Percentiles rank a stretch among this genome's conserved stretches.
Evolutionary conservation across 1,140 invertebrate genomes (phyloP).

Genomic region (Pseudomyrmex concolor): DNA sequence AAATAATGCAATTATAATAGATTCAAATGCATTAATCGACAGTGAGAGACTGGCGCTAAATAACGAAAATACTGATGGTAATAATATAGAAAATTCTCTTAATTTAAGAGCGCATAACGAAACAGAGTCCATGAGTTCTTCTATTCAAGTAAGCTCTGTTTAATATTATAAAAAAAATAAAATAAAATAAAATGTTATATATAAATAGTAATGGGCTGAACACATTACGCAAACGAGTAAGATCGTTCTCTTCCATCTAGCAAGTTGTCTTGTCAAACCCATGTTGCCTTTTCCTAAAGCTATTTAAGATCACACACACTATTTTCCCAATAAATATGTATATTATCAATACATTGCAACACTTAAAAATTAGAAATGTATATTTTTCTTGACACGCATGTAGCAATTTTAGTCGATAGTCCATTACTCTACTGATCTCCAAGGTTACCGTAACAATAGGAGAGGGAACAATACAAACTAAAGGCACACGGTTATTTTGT

Average conservation of each 20-base stretch:
- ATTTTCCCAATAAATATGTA: constrained; percentile 30
- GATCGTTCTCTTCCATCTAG: constrained; percentile 43
- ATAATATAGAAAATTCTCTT: constrained; percentile 77
- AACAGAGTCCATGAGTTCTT: constrained; percentile 76
- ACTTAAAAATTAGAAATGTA: constrained; percentile 18
- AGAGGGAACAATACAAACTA: constrained; percentile 71
- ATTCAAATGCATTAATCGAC: constrained; percentile 77
- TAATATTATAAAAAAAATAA: constrained; percentile 63
- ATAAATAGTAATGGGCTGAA: constrained; percentile 61
- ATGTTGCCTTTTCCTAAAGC: constrained; percentile 53
- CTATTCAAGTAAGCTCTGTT: constrained; percentile 82
- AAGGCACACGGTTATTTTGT: constrained; percentile 45
- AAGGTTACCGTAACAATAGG: constrained; percentile 49
- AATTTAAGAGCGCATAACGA: constrained; percentile 77
- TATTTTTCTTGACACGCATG: constrained; percentile 28
- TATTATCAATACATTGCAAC: constrained; percentile 17
- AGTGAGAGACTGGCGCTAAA: constrained; percentile 69
- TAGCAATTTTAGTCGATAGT: constrained; percentile 47
- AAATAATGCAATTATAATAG: constrained; percentile 72
- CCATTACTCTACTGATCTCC: constrained; percentile 66
- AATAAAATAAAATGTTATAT: constrained; percentile 33
- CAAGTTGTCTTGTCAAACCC: constrained; percentile 18
- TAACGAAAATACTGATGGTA: constrained; percentile 71
- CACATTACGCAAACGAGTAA: constrained; percentile 16
- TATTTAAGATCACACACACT: constrained; percentile 44